A percentile compares a stretch with the other conserved stretches of the same genome.
Evolutionary conservation across 2,888 invertebrate species (phyloP).

Genomic region (Morpho achilles): DNA sequence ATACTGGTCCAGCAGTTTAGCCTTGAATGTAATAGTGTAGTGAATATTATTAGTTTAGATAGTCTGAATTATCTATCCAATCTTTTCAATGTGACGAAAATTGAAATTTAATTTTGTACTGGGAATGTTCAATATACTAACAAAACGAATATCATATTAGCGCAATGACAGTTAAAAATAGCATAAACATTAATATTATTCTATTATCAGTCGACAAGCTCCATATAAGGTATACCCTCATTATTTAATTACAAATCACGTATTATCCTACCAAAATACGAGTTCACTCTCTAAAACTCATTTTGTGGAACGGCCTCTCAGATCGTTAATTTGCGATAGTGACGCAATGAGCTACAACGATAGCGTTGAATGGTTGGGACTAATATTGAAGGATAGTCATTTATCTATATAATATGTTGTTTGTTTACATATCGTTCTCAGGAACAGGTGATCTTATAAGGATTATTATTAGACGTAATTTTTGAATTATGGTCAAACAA

Average conservation of each 20-base stretch:
- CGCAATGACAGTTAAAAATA: constrained; percentile 1
- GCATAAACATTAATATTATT: constrained; percentile 2
- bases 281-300: constrained; percentile 32
- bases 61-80: no score
- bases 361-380: constrained; percentile 40
- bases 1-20: no score
- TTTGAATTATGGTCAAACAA: no score
- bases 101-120: neutral
- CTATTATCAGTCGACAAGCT: constrained; percentile 3
- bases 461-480: no score
- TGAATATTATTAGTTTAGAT: no score
- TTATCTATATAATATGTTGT: constrained; percentile 1
- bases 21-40: no score
- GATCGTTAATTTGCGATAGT: constrained; percentile 54
- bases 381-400: constrained; percentile 31
- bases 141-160: neutral
- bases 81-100: no score
- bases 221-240: constrained; percentile 10
- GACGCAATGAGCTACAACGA: constrained; percentile 36
- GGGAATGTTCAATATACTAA: neutral
- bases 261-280: constrained; percentile 26
- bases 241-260: constrained; percentile 26
- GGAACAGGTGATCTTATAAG: no score
- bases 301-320: constrained; percentile 37
- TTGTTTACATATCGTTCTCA: no score